A percentile compares a stretch with the other conserved stretches of the same genome.
phyloP scores from a whole-genome alignment of 1,140 invertebrate genomes.

The Ostrea denselamellosa region DNA sequence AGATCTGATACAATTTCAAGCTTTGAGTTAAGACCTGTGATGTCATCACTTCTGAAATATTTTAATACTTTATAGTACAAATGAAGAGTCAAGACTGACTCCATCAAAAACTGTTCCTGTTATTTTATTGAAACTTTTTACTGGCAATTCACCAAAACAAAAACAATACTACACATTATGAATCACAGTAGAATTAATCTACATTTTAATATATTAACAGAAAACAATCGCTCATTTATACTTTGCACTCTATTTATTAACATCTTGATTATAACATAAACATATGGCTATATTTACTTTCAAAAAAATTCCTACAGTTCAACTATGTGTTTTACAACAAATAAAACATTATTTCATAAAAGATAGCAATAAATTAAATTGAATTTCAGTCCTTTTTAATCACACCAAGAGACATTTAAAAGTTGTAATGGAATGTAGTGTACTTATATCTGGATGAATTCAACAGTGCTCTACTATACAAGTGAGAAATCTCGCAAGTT shows the following conservation, averaged over 20 bases:
- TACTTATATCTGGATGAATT: background rate
- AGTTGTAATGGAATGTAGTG: background rate
- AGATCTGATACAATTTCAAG: no score
- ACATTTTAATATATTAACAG: background rate
- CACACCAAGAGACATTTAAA: background rate
- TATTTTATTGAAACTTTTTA: no score
- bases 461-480: background rate
- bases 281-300: background rate
- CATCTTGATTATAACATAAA: background rate
- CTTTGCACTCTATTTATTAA: background rate
- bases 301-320: background rate
- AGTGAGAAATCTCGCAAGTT: background rate
- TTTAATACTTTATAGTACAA: no score
- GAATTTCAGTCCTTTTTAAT: background rate
- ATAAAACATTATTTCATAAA: no score
- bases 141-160: no score
- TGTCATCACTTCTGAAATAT: no score
- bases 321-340: no score
- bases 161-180: background rate
- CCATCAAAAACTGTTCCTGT: no score
- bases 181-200: background rate
- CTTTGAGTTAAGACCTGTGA: no score
- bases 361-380: no score
- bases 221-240: background rate
- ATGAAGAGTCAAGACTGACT: no score